Evolutionary conservation across 92 coral and sea anemone species (phyloP), one percentile per base, ranked within the genome.

Genomic region (Epizoanthus stellaris): DNA sequence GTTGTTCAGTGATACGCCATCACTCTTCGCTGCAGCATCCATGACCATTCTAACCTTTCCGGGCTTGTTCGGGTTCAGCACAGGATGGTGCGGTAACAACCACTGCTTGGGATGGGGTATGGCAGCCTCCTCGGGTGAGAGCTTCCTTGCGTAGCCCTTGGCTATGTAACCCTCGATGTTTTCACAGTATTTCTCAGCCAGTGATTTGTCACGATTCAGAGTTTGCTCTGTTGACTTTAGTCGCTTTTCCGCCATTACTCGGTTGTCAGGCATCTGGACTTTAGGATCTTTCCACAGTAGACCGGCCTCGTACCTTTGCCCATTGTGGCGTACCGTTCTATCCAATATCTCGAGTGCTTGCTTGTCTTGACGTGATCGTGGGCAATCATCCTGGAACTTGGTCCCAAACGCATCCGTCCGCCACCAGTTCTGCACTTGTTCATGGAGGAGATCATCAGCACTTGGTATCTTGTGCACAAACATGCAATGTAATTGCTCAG

Each of bases 351-450:
- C 83, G 2, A 90, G 62, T 3, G 93, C 93, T 36, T 45, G 71
- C 79, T 83, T 72, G 84, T 90, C 93, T 43, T 87, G 88, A 21
- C 87, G 71, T 20, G 93, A 49, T 19, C 90, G 76, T 5, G 84
- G 19, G 52, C 84, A 59, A 21, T 47, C 49, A 11, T 73, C 80
- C 11, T 82, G 75, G 34, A 67, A 42, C 82, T 91, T 86, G 6
- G 92, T 85, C 23, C 89, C 90, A 86, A 86, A 89, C 1, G 92
- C 76, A 60, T 92, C 93, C 12, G 93, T 86, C 56, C 73, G 81
- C 93, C 93, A 92, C 82, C 92, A 89, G 57, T 87, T 58, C 69
- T 92, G 68, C 5, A 85, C 86, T 65, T 84, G 82, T 39, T 40
- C 74, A 54, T 45, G 70, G 14, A 81, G 87, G 13, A 81, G 56